Conservation (phyloP, 2,797 vertebrate species). For the Molossus molossus region DNA sequence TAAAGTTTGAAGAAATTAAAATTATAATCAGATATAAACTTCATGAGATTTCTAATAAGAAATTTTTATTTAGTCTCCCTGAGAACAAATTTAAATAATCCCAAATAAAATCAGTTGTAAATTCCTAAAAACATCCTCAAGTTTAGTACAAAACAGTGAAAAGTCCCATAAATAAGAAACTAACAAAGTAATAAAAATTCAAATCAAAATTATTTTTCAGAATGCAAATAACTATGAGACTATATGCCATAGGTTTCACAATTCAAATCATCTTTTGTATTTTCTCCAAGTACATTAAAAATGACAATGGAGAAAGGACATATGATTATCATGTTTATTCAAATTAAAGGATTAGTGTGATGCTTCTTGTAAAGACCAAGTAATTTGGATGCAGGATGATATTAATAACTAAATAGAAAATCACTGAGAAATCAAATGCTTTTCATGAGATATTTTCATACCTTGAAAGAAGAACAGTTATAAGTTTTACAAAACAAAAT, state of each 20-base stretch:
- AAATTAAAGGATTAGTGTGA: not conserved
- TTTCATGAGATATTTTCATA: not conserved
- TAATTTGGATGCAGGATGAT: not conserved
- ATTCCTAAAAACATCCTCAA: slow-evolving; percentile 36
- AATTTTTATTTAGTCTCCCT: not conserved
- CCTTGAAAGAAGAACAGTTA: not conserved
- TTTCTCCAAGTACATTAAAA: slow-evolving; percentile 41
- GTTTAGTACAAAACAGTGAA: slow-evolving; percentile 6
- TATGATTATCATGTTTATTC: not conserved
- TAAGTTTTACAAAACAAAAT: slow-evolving; percentile 43
- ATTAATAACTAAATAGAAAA: slow-evolving; percentile 40
- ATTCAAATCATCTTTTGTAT: not conserved
- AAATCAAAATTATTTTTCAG: slow-evolving; percentile 59
- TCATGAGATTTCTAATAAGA: slow-evolving; percentile 22
- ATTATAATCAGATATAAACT: slow-evolving; percentile 18
- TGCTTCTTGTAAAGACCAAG: not conserved
- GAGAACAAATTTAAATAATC: not conserved
- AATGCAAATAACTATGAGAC: not conserved
- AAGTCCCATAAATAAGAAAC: not conserved
- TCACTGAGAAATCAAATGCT: not conserved
- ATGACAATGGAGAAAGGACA: not conserved
- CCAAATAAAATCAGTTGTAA: slow-evolving; percentile 36
- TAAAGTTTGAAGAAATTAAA: slow-evolving; percentile 56
- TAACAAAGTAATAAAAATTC: slow-evolving; percentile 15
- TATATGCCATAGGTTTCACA: not conserved